These are phyloP conservation scores for Marisa cornuarietis DNA, from an alignment of 1,140 invertebrate species.

Conservation along the genomic window DNA sequence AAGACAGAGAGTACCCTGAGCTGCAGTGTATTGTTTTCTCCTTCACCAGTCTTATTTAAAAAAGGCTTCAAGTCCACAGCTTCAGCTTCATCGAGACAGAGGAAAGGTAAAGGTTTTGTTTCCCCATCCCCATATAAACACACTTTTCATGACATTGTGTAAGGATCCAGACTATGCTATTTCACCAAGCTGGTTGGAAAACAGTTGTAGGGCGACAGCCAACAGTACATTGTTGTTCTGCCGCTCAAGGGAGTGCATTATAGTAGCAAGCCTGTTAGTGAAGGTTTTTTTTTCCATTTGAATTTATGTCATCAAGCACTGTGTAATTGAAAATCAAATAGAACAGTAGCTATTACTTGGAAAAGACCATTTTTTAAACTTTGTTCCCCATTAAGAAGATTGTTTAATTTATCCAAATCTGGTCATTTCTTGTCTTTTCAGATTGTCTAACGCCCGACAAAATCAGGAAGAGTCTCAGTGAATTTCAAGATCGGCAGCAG, in stretches of 20 bases:
- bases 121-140: background rate
- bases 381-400: background rate
- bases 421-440: background rate
- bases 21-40: constrained; percentile 46
- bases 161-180: background rate
- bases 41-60: constrained; percentile 34
- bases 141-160: too few relatives aligned
- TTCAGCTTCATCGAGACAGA: background rate
- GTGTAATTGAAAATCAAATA: too few relatives aligned
- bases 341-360: too few relatives aligned
- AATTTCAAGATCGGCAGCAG: constrained; percentile 17
- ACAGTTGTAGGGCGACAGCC: background rate
- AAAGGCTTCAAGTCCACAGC: constrained; percentile 49
- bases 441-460: background rate
- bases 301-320: too few relatives aligned
- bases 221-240: background rate
- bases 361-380: too few relatives aligned
- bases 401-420: background rate
- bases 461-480: background rate
- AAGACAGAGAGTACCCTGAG: constrained; percentile 29
- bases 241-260: too few relatives aligned
- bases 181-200: background rate
- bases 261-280: background rate
- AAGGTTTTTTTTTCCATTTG: too few relatives aligned
- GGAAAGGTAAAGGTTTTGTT: background rate